Percentiles rank a stretch among this genome's conserved stretches.
These are phyloP conservation scores for Cossypha polioptera DNA, from an alignment of 2,797 vertebrate genomes.

Conservation along the genomic window DNA sequence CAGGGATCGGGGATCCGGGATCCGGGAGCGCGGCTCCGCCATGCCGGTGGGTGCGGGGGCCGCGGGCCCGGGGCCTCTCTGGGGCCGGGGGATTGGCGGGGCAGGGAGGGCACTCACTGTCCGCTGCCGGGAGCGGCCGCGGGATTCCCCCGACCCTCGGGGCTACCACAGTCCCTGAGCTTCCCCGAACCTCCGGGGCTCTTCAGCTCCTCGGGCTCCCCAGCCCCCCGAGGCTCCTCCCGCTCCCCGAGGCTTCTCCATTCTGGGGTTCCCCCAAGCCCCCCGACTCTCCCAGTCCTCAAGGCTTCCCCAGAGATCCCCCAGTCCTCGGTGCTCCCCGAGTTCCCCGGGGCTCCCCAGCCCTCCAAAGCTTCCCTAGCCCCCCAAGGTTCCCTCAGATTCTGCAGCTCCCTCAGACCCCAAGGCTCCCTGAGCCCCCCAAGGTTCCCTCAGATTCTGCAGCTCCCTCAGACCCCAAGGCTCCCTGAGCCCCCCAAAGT, in stretches of 20 bases:
- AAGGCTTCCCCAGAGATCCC: not conserved
- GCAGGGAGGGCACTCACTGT: not conserved
- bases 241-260: not conserved
- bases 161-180: too few relatives aligned
- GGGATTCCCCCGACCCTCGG: not conserved
- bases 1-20: not conserved
- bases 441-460: too few relatives aligned
- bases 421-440: too few relatives aligned
- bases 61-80: too few relatives aligned
- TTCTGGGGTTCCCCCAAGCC: too few relatives aligned
- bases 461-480: too few relatives aligned
- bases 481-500: too few relatives aligned
- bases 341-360: not conserved
- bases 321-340: not conserved
- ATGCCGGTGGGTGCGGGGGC: conserved; percentile 27
- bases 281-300: not conserved
- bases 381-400: not conserved
- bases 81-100: not conserved
- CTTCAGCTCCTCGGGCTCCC: not conserved
- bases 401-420: too few relatives aligned
- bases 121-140: too few relatives aligned
- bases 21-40: not conserved
- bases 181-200: not conserved
- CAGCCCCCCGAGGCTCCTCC: too few relatives aligned
- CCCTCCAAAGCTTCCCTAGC: not conserved